phyloP scores from a whole-genome alignment of 1,140 invertebrate species.

The Pseudomyrmex dendroicus region DNA sequence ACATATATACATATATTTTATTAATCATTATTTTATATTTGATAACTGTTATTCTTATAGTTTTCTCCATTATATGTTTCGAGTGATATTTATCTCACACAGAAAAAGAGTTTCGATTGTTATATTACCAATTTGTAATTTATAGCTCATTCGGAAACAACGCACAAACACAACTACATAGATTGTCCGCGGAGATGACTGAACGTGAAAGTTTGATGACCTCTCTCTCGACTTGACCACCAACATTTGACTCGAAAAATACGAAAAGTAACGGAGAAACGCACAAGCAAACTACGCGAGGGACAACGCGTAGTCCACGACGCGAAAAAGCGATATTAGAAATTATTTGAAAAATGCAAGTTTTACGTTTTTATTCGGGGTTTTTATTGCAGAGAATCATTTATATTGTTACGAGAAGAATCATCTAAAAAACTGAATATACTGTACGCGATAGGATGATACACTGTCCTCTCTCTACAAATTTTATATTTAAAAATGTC shows the following conservation, averaged over 20 bases:
- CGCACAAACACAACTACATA: neutral
- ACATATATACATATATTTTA: too few relatives aligned
- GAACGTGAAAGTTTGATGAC: conserved; percentile 29
- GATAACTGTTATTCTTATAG: too few relatives aligned
- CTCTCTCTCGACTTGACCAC: neutral
- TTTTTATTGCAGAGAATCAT: neutral
- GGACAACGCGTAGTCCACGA: conserved; percentile 4
- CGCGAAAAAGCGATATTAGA: conserved; percentile 1
- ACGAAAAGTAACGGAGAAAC: conserved; percentile 10
- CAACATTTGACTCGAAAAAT: conserved; percentile 29
- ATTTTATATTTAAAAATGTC: too few relatives aligned
- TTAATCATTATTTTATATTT: too few relatives aligned
- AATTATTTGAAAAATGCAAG: neutral
- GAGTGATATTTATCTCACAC: too few relatives aligned
- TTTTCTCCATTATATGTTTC: too few relatives aligned
- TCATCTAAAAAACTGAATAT: too few relatives aligned
- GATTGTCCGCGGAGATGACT: neutral
- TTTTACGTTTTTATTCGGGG: neutral
- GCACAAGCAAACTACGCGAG: conserved; percentile 6
- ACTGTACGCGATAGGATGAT: too few relatives aligned
- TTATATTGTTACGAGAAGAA: neutral
- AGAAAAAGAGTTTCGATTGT: too few relatives aligned
- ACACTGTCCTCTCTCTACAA: neutral
- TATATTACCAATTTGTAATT: too few relatives aligned
- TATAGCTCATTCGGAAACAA: too few relatives aligned